phyloP scores from a whole-genome alignment of 1,140 invertebrate genomes.

The Globodera rostochiensis region DNA sequence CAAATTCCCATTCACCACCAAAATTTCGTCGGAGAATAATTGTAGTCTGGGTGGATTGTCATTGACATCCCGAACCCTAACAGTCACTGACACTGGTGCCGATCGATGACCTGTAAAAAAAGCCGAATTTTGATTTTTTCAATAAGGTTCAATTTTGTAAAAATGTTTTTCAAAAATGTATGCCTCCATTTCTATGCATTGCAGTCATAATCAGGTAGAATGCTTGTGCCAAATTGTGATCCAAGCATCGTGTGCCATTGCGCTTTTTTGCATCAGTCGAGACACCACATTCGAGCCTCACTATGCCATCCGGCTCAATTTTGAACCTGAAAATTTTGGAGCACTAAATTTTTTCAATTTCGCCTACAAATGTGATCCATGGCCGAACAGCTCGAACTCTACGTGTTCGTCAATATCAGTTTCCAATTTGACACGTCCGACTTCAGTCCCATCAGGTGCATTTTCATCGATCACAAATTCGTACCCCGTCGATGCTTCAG shows the following conservation, averaged over 20 bases:
- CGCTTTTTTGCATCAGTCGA: too few species aligned
- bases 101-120: background rate
- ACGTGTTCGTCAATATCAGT: background rate
- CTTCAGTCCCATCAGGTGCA: slow-evolving; percentile 9
- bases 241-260: too few species aligned
- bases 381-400: slow-evolving; percentile 9
- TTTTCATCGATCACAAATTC: slow-evolving; percentile 22
- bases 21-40: slow-evolving; percentile 30
- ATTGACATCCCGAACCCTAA: slow-evolving; percentile 32
- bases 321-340: slow-evolving; percentile 27
- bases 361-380: slow-evolving; percentile 14
- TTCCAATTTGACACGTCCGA: slow-evolving; percentile 4
- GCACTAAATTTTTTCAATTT: background rate
- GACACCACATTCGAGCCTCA: slow-evolving; percentile 19
- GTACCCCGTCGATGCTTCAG: background rate
- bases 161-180: slow-evolving; percentile 8
- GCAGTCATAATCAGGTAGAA: slow-evolving; percentile 1
- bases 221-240: background rate
- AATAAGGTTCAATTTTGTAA: slow-evolving; percentile 10
- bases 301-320: slow-evolving; percentile 22
- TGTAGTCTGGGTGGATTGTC: slow-evolving; percentile 29
- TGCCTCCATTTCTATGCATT: slow-evolving; percentile 27
- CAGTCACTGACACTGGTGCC: slow-evolving; percentile 24
- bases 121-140: slow-evolving; percentile 19
- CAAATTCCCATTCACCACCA: slow-evolving; percentile 12